These are phyloP conservation scores for Gadopsis marmoratus DNA, from an alignment of 2,797 vertebrate genomes.

Conservation along the genomic window DNA sequence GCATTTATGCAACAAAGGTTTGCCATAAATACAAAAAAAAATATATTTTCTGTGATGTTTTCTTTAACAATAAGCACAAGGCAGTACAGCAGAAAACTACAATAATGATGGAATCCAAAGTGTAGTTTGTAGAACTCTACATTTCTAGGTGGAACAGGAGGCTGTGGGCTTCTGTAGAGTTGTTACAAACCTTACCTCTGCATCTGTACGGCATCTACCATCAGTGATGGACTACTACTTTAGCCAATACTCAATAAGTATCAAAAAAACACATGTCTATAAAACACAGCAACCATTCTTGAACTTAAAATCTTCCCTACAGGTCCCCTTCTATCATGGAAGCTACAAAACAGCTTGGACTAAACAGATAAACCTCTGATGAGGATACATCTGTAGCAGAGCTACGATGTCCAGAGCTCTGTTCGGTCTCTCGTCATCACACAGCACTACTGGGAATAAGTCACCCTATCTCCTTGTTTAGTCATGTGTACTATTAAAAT, in stretches of 20 bases:
- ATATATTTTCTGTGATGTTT: slow-evolving; percentile 1
- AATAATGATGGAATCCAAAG: neutral
- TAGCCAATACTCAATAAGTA: neutral
- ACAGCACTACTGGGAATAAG: slow-evolving; percentile 16
- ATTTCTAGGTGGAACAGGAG: neutral
- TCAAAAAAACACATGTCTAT: neutral
- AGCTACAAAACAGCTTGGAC: neutral
- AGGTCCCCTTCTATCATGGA: neutral
- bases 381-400: neutral
- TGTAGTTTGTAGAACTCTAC: neutral
- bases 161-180: neutral
- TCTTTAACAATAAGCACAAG: slow-evolving; percentile 11
- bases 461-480: slow-evolving; percentile 17
- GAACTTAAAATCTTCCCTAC: neutral
- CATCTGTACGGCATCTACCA: neutral
- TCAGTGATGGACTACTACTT: neutral
- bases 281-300: neutral
- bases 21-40: neutral
- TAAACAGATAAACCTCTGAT: neutral
- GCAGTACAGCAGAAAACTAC: neutral
- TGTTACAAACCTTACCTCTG: neutral
- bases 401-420: neutral
- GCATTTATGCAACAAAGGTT: slow-evolving; percentile 7
- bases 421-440: slow-evolving; percentile 14
- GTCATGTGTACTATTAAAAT: slow-evolving; percentile 19